These are phyloP conservation scores for Geophilus truncorum DNA, from an alignment of 2,888 invertebrate genomes.

Conservation along the genomic window DNA sequence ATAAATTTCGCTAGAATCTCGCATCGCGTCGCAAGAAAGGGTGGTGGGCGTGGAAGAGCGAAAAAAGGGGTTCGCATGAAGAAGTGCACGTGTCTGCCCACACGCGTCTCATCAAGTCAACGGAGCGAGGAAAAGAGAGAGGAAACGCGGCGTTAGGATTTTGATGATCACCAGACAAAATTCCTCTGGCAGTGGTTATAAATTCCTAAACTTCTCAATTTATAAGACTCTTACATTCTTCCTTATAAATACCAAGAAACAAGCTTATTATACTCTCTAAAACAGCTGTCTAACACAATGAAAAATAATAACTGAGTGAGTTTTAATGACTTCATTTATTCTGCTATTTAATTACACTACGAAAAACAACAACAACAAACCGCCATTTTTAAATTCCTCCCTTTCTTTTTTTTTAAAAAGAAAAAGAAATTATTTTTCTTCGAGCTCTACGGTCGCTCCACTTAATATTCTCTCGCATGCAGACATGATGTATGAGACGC, in stretches of 20 bases:
- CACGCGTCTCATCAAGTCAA: conserved; percentile 21
- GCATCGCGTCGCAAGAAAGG: background rate
- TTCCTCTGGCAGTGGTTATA: conserved; percentile 8
- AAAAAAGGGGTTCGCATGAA: background rate
- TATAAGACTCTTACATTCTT: background rate
- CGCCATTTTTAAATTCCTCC: background rate
- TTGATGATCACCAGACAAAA: conserved; percentile 18
- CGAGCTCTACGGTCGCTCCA: background rate
- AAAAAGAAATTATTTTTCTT: background rate
- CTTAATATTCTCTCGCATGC: conserved; percentile 13
- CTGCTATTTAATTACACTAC: background rate
- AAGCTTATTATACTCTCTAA: background rate
- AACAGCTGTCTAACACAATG: background rate
- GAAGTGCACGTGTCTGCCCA: conserved; percentile 8
- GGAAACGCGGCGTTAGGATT: conserved; percentile 25
- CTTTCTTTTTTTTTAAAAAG: background rate
- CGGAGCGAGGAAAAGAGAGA: background rate
- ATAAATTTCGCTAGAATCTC: background rate
- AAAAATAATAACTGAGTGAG: background rate
- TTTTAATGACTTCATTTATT: conserved; percentile 1
- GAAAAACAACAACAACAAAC: background rate
- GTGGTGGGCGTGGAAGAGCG: background rate
- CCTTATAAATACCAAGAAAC: background rate
- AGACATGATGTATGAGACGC: conserved; percentile 11
- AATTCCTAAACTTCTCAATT: conserved; percentile 20